These are phyloP conservation scores for Gymnobelideus leadbeateri DNA, from an alignment of 2,113 vertebrate species.

Conservation along the genomic window DNA sequence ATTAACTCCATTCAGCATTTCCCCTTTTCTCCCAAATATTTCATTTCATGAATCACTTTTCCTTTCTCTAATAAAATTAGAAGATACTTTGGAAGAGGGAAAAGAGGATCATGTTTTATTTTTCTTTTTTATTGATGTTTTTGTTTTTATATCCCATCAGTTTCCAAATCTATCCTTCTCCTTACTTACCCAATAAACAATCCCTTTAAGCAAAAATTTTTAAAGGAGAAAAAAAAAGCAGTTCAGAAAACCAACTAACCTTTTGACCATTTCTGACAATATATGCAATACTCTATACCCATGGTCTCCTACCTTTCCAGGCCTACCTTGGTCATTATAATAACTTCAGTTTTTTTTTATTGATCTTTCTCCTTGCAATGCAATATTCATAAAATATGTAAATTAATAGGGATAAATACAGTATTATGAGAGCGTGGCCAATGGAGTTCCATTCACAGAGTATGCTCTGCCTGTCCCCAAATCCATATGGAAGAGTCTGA, in stretches of 20 bases:
- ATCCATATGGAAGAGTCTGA: not conserved
- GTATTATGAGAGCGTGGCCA: not conserved
- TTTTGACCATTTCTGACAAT: not conserved
- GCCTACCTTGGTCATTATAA: not conserved
- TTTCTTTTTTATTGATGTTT: not conserved
- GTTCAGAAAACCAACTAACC: not conserved
- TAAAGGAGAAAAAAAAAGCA: not conserved
- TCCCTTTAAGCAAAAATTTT: not conserved
- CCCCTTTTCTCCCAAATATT: not conserved
- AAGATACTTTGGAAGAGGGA: not conserved
- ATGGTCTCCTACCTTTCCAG: not conserved
- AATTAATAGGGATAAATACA: not conserved
- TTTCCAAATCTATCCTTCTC: not conserved
- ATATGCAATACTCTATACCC: not conserved
- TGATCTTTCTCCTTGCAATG: not conserved
- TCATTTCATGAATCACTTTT: slow-evolving; percentile 17
- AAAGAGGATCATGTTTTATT: not conserved
- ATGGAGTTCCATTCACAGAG: not conserved
- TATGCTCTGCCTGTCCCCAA: not conserved
- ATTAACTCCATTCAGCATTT: not conserved
- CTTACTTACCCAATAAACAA: not conserved
- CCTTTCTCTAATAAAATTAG: not conserved
- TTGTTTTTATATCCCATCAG: not conserved
- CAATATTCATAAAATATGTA: not conserved
- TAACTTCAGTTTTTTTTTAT: not conserved